Percentiles rank a stretch among this genome's conserved stretches.
Conservation (phyloP, 2,113 vertebrate species). For the Microcebus griseorufus region DNA sequence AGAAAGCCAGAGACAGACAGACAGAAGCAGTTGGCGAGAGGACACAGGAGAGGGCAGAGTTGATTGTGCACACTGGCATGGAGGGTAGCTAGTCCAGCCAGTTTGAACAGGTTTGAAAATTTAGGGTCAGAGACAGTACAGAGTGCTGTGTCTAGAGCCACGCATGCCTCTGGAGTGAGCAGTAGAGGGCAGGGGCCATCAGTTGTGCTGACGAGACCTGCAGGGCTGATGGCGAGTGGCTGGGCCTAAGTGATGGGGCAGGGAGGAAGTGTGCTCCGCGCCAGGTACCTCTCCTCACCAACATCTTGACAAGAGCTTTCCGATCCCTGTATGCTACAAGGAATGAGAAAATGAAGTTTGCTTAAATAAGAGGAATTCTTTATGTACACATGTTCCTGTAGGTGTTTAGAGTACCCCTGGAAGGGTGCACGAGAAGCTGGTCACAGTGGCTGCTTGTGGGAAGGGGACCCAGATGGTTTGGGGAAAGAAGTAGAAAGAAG, state of each 20-base stretch:
- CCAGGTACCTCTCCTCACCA: neutral
- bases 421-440: neutral
- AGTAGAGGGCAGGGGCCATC: neutral
- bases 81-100: neutral
- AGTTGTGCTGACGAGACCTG: neutral
- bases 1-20: too few relatives aligned
- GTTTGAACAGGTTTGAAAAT: neutral
- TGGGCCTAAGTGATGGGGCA: neutral
- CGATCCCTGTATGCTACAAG: neutral
- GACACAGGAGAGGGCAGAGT: neutral
- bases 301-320: neutral
- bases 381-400: neutral
- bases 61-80: neutral
- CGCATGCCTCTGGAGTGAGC: neutral
- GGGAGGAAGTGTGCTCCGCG: neutral
- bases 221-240: neutral
- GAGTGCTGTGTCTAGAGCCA: neutral
- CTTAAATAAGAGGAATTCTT: neutral
- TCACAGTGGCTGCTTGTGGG: neutral
- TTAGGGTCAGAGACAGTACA: neutral
- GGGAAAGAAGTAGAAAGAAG: neutral
- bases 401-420: neutral
- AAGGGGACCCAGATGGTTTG: neutral
- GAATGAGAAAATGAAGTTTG: neutral
- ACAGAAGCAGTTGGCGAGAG: too few relatives aligned